Conservation (phyloP, 2,113 vertebrate species). For the Gopherus evgoodei region DNA sequence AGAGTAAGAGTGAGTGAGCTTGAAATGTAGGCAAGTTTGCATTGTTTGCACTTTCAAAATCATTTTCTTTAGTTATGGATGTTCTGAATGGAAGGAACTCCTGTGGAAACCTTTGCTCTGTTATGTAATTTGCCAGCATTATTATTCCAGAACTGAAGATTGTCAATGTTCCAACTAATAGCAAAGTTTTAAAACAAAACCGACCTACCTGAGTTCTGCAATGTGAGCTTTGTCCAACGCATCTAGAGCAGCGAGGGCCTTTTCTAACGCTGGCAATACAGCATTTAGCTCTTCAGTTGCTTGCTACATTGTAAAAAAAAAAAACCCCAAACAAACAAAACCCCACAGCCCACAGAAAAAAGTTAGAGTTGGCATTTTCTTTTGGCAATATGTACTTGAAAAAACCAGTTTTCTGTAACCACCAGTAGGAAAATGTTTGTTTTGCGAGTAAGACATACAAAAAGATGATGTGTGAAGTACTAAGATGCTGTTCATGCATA, state of each 20-base stretch:
- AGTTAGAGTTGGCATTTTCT: neutral
- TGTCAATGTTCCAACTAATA: no score
- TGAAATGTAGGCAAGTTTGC: neutral
- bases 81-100: neutral
- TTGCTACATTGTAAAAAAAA: constrained; percentile 50
- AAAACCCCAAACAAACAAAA: neutral
- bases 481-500: neutral
- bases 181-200: neutral
- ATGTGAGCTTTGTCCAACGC: constrained; percentile 75
- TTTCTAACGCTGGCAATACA: constrained; percentile 66
- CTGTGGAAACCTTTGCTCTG: neutral
- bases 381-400: neutral
- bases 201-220: constrained; percentile 73
- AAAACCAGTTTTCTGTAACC: neutral
- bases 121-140: neutral
- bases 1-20: neutral
- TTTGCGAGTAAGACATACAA: neutral
- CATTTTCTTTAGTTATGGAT: neutral
- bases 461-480: neutral
- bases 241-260: constrained; percentile 66
- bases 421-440: neutral
- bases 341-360: neutral
- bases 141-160: neutral
- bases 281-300: constrained; percentile 58
- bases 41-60: neutral